Evolutionary conservation across 2,888 invertebrate genomes (phyloP).

Genomic region (Graphium colonna): DNA sequence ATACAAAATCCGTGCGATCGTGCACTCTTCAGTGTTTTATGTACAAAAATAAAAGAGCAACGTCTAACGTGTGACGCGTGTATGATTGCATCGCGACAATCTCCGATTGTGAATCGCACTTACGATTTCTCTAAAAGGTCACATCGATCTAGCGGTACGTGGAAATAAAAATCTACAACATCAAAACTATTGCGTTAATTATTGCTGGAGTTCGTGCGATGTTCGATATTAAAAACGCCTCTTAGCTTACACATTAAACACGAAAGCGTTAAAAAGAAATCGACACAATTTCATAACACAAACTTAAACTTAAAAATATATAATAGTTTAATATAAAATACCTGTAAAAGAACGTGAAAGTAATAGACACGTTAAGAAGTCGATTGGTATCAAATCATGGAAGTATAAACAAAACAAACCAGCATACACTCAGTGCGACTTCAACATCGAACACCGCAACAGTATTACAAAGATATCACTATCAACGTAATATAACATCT

Average conservation of each 20-base stretch:
- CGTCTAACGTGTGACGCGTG: background rate
- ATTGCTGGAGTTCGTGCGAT: constrained; percentile 57
- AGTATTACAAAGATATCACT: constrained; percentile 56
- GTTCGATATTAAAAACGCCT: constrained; percentile 30
- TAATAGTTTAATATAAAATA: too few relatives aligned
- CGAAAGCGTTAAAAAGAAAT: too few relatives aligned
- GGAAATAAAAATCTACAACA: constrained; percentile 55
- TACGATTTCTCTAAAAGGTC: constrained; percentile 23
- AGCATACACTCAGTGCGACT: too few relatives aligned
- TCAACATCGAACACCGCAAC: constrained; percentile 44
- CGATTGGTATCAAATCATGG: too few relatives aligned
- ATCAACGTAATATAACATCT: constrained; percentile 26
- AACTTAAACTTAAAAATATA: too few relatives aligned
- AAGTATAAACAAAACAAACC: too few relatives aligned
- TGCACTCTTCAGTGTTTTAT: too few relatives aligned
- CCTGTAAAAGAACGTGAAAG: too few relatives aligned
- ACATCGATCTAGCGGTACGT: constrained; percentile 68
- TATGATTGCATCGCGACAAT: background rate
- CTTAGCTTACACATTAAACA: too few relatives aligned
- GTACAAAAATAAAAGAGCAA: background rate
- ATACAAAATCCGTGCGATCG: too few relatives aligned
- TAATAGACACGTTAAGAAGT: too few relatives aligned
- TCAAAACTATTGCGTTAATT: constrained; percentile 68
- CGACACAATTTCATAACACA: too few relatives aligned
- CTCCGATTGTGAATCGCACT: background rate